Percentiles rank a stretch among this genome's conserved stretches.
phyloP scores from a whole-genome alignment of 2,113 vertebrate genomes.

The Corapipo altera region DNA sequence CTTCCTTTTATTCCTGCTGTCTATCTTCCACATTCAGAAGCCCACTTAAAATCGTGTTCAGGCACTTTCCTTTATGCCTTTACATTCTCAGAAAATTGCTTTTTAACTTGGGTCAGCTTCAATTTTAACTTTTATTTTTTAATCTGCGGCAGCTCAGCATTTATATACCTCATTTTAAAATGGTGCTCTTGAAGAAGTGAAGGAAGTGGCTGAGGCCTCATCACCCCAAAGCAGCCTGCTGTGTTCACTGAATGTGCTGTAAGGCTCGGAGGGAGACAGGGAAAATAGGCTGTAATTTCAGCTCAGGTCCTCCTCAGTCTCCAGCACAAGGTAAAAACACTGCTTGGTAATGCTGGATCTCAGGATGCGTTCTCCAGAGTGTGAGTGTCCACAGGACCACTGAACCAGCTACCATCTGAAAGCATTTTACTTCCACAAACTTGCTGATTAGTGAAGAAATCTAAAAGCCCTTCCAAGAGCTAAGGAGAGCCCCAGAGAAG shows the following conservation, averaged over 20 bases:
- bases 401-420: background rate
- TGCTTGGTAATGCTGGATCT: background rate
- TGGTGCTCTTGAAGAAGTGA: slow-evolving; percentile 5
- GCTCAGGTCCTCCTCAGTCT: background rate
- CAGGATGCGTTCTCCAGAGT: fast-evolving
- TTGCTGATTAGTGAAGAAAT: background rate
- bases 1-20: background rate
- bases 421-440: background rate
- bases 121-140: slow-evolving; percentile 61
- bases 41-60: slow-evolving; percentile 57
- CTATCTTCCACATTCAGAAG: slow-evolving; percentile 19
- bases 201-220: background rate
- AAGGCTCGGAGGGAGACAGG: background rate
- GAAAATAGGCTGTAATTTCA: background rate
- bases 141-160: slow-evolving; percentile 45
- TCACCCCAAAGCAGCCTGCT: background rate
- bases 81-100: slow-evolving; percentile 66
- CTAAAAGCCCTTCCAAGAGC: background rate
- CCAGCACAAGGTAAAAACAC: background rate
- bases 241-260: fast-evolving
- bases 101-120: slow-evolving; percentile 66
- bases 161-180: slow-evolving; percentile 20
- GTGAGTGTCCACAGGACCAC: fast-evolving
- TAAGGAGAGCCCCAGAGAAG: background rate
- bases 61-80: slow-evolving; percentile 59